A percentile compares a stretch with the other conserved stretches of the same genome.
phyloP scores from a whole-genome alignment of 2,888 invertebrate species.

The Hypomecis atomaria region DNA sequence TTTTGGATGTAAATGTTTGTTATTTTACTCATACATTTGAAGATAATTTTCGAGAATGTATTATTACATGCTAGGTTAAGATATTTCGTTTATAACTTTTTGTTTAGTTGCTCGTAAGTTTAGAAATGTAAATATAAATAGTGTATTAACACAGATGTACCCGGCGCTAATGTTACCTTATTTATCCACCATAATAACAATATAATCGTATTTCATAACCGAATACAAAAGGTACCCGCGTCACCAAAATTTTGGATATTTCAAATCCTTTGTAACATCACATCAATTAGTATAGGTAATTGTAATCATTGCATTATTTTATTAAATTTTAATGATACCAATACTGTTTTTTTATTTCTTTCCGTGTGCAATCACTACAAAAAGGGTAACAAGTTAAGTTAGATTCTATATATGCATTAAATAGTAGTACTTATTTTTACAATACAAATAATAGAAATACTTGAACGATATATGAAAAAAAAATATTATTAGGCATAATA shows the following conservation, averaged over 20 bases:
- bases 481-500: too few species aligned
- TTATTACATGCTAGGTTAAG: neutral
- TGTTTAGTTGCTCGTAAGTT: neutral
- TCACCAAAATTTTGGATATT: constrained; percentile 47
- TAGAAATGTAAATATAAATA: constrained; percentile 50
- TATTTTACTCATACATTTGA: neutral
- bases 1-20: neutral
- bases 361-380: neutral
- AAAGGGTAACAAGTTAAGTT: too few species aligned
- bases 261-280: constrained; percentile 10
- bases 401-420: too few species aligned
- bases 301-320: constrained; percentile 57
- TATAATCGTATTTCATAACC: constrained; percentile 40
- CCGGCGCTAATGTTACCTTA: constrained; percentile 84
- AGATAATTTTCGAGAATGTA: neutral
- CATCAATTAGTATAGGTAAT: constrained; percentile 29
- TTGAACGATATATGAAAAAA: too few species aligned
- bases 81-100: neutral
- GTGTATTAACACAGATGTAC: constrained; percentile 44
- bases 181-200: constrained; percentile 50
- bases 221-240: constrained; percentile 70
- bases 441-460: too few species aligned
- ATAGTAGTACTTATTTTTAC: too few species aligned
- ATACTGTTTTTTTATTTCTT: constrained; percentile 40
- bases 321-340: constrained; percentile 52